phyloP scores from a whole-genome alignment of 2,113 vertebrate species.

The Gallinago undulata region DNA sequence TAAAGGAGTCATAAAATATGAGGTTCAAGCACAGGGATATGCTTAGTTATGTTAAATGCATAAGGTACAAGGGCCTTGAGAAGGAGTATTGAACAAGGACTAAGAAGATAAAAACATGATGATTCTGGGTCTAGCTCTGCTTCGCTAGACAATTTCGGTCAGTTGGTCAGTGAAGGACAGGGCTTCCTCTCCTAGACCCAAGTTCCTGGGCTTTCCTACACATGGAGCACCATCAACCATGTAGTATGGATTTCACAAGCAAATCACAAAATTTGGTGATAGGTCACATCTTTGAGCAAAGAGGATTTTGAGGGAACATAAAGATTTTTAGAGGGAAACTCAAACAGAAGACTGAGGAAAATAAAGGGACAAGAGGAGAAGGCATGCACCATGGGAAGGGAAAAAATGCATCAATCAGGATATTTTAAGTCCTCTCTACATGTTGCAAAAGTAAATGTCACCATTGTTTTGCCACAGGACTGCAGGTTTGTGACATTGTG shows the following conservation, averaged over 20 bases:
- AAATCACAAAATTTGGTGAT: not conserved
- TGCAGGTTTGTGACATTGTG: not conserved
- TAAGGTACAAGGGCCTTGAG: not conserved
- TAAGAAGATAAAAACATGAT: not conserved
- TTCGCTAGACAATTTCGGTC: not conserved
- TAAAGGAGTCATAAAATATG: not conserved
- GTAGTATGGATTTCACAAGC: not conserved
- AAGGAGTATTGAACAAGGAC: not conserved
- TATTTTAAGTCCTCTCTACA: not conserved
- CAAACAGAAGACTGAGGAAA: not conserved
- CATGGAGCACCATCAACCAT: accelerated
- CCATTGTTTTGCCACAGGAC: not conserved
- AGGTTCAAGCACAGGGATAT: not conserved
- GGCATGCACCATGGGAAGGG: accelerated
- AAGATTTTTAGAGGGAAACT: not conserved
- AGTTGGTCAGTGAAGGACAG: not conserved
- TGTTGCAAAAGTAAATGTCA: not conserved
- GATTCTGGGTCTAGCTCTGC: not conserved
- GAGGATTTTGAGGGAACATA: not conserved
- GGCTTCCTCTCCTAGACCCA: not conserved
- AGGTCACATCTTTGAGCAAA: not conserved
- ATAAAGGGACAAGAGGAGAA: not conserved
- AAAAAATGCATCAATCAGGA: not conserved
- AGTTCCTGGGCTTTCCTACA: not conserved
- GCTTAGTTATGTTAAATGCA: not conserved